Conservation (phyloP, 2,797 vertebrate species). For the Micropoecilia bifurca region DNA sequence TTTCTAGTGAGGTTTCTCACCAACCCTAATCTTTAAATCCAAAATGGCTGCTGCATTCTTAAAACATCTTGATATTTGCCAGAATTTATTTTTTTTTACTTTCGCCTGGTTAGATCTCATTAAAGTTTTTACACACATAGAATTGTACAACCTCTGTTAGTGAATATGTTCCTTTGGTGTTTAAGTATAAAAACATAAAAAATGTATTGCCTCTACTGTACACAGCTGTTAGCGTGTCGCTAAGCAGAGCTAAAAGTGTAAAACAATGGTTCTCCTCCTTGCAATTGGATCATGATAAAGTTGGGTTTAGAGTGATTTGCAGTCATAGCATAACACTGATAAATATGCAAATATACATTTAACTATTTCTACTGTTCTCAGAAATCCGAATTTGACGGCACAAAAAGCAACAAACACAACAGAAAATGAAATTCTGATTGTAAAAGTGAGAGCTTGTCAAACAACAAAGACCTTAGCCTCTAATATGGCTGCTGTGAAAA, state of each 20-base stretch:
- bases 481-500: neutral
- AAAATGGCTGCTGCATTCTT: neutral
- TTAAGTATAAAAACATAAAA: neutral
- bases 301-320: neutral
- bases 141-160: neutral
- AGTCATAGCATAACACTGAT: neutral
- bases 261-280: neutral
- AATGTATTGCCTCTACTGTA: neutral
- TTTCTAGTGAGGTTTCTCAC: constrained; percentile 1
- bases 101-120: neutral
- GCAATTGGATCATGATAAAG: neutral
- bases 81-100: neutral
- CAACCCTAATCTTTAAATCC: neutral
- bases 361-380: neutral
- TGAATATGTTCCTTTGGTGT: neutral
- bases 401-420: neutral
- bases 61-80: neutral
- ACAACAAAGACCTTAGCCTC: neutral
- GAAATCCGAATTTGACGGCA: neutral
- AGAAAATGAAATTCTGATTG: neutral
- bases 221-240: neutral
- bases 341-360: neutral
- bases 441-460: neutral
- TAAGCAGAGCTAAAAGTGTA: neutral
- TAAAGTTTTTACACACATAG: neutral